Base-by-base conservation (phyloP, 2,888 invertebrate genomes). In the Epinotia demarniana region DNA sequence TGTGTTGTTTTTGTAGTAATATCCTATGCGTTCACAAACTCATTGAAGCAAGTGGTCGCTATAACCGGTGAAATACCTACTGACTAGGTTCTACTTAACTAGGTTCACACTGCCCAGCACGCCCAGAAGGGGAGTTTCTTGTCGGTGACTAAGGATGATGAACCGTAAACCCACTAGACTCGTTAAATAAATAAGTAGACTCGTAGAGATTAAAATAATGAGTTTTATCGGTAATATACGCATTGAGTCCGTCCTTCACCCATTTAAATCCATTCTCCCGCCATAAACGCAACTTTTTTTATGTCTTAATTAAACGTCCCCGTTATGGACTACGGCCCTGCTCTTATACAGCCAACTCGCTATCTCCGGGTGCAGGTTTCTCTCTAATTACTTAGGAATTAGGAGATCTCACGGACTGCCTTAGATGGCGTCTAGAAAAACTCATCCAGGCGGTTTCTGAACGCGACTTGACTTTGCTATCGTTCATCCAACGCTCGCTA, bases 331-430 rank as follows among this genome's bases (percentile, higher is more conserved):
- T 77, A 79, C 78, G 74, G 80, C 73, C 72, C 71, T 73, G 77
- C 78, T 80, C 73, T 79, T 81, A 83, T 81, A 84, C 83, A 80
- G 69, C 78, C 69, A 80, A 79, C 63, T 55, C 57, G 55, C 73
- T 63, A 63, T 80, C 83, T 85, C 84, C 83, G 84, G 84, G 79
- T 81, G 81, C 86, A 79, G 87, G 88, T 91, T 92, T 91, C 91
- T 85, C 87, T 90, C 84, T 89, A 78, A 77, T 77, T 79, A 73
- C 76, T 73, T 46, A 66, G 73, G 77, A 74, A 77, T 76, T 76
- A 88, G 89, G 87, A 89, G 88, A 87, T 90, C 88, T 88, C 87
- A 84, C 85, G 79, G 80, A 81, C 81, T 75, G 78, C 81, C 83
- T 79, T 83, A 84, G 79, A 80, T 71, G 85, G 84, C 73, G 78